Base-by-base conservation (phyloP, 2,888 invertebrate genomes). In the Ennomos erosarius region DNA sequence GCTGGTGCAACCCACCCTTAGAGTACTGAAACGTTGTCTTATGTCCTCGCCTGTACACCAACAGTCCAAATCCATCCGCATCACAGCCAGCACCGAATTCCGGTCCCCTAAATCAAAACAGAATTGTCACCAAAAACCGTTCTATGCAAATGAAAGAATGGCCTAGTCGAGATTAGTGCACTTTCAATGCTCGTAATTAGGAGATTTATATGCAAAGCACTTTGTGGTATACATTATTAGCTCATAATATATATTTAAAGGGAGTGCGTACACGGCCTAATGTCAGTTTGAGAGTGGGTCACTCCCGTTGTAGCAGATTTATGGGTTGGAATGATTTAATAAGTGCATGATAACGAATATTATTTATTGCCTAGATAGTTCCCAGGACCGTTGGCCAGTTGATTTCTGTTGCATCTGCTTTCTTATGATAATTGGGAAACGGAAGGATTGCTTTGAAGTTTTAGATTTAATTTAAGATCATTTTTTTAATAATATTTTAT, bases 171-270 rank as follows among this genome's bases (percentile, higher is more conserved):
- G 90, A 90, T 89, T 89, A 90, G 83, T 80, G 71, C 79, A 71
- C 75, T 72, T 72, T 90, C 87, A 91, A 90, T 90, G 64, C 76
- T 68, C 70, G 80, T 92, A 92, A 92, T 92, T 88, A 92, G 90
- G 85, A 87, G 90, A 92, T 92, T 91, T 91, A 88, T 90, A 92
- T 92, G 90, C 91, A 90, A 90, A 91, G 87, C 84, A 79, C 77
- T 88, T 81, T 91, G 90, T 83, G 89, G 88, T 85, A 76, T 82
- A 83, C 87, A 89, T 89, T 90, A 91, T 91, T 90, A 90, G 85
- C 72, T 80, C 75, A 83, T 88, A 88, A 90, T 65, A 65, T 65
- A 65, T 68, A 58, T 62, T 63, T 68, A 63, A 64, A 60, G 59
- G 57, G 60, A 62, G 60, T 65, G 81, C 79, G 81, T 80, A 82